Evolutionary conservation across 2,113 vertebrate genomes (phyloP), one percentile per base, ranked within the genome.

Genomic region (Axis porcinus): DNA sequence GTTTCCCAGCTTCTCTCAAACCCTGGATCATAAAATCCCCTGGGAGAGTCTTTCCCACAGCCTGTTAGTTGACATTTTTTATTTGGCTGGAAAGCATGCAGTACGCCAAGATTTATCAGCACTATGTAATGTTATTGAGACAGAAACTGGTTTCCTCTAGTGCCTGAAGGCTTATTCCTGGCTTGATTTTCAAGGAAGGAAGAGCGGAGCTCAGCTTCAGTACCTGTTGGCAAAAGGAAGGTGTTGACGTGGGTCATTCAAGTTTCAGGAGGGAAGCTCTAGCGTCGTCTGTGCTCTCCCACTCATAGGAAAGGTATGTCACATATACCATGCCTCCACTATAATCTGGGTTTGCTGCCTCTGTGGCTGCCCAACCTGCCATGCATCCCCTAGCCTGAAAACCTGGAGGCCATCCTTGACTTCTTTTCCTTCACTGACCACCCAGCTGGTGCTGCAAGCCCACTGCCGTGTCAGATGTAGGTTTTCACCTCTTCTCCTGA

Each of bases 31-130:
- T 54, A 28, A 62, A 57, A 55, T 58, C 17, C 11, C 40, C 23
- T 79, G 45, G 54, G n/a, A 88, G 43, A 60, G 9, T 50, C 21
- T 88, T 86, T 89, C 74, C 40, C 28, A 57, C 21, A 33, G 40
- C 30, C 55, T 79, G 40, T 57, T 62, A n/a, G 33, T 30, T 47
- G 70, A 64, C 7, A 85, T 88, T 89, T 95, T 88, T 79, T 76
- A 84, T 62, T 92, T 67, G 14, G n/a, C 81, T 97, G 25, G 92
- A 94, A 95, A 85, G 76, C 50, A 67, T 33, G 50, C 30, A 87
- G 17, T 43, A 11, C 17, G 16, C n/a, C 54, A 58, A 60, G 36
- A 87, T 79, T 88, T 82, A 52, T 54, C 25, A 79, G 45, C 57
- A 90, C 91, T 50, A 30, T 23, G 36, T 78, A 45, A 70, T 60